These are phyloP conservation scores for Eclectus roratus DNA, from an alignment of 2,113 vertebrate species.

Conservation along the genomic window DNA sequence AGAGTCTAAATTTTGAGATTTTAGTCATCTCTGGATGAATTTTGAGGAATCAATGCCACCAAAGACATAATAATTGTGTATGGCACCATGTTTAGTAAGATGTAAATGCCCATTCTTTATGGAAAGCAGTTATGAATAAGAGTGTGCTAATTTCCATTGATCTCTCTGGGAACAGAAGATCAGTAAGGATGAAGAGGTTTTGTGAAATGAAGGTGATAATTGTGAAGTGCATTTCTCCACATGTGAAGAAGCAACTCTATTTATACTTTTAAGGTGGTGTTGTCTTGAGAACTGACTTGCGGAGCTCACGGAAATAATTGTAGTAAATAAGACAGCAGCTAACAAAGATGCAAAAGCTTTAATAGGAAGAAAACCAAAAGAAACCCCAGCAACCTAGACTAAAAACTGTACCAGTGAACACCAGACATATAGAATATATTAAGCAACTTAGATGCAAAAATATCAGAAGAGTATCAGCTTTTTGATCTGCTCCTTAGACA, in stretches of 20 bases:
- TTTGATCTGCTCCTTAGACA: neutral
- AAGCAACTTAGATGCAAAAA: neutral
- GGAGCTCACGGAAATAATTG: neutral
- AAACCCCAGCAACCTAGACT: neutral
- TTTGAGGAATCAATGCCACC: neutral
- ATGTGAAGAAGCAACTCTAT: neutral
- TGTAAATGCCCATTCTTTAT: neutral
- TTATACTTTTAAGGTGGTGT: neutral
- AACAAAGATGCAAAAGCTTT: neutral
- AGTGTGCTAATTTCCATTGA: neutral
- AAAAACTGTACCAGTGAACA: neutral
- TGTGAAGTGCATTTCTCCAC: neutral
- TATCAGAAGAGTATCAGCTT: neutral
- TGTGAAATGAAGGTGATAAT: neutral
- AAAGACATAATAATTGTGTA: neutral
- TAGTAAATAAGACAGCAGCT: neutral
- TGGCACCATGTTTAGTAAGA: neutral
- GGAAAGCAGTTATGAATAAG: neutral
- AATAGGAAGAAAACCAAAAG: neutral
- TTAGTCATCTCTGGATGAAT: neutral
- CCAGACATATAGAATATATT: neutral
- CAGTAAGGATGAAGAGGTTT: neutral
- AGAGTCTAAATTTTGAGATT: neutral
- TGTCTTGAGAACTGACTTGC: neutral
- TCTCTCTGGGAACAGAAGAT: neutral